Conservation (phyloP, 2,113 vertebrate species). For the Suricata suricatta region DNA sequence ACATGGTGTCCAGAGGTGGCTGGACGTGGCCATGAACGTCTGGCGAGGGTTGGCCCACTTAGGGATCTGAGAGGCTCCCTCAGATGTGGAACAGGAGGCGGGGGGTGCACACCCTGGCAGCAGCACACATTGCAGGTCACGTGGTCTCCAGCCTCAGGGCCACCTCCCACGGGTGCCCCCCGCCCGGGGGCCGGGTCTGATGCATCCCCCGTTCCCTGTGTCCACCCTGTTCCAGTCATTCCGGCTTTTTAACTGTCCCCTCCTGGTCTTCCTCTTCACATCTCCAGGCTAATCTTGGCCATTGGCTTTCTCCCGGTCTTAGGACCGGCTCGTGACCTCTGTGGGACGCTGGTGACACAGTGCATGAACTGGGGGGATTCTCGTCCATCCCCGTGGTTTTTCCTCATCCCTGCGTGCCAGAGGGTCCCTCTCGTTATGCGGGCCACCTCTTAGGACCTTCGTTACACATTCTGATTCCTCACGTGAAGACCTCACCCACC, state of each 20-base stretch:
- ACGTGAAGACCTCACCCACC: too few relatives aligned
- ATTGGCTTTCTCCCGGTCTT: background rate
- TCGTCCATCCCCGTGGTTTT: background rate
- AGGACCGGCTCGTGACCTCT: background rate
- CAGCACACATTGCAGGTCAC: background rate
- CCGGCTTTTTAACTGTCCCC: background rate
- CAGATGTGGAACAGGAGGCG: background rate
- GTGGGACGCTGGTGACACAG: background rate
- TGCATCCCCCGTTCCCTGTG: fast-evolving
- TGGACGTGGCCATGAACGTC: background rate
- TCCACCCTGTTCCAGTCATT: background rate
- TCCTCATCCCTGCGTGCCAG: background rate
- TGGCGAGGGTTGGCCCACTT: background rate
- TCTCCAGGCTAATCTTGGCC: background rate
- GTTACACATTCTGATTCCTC: background rate
- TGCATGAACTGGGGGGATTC: fast-evolving
- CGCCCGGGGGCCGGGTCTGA: background rate
- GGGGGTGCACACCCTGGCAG: background rate
- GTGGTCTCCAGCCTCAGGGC: too few relatives aligned
- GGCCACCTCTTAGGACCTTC: background rate
- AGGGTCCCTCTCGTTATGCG: fast-evolving
- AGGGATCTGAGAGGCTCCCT: background rate
- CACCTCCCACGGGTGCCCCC: too few relatives aligned
- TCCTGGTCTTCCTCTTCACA: background rate
- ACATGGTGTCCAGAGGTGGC: background rate